Evolutionary conservation across 2,888 invertebrate species (phyloP).

Genomic region (Scrobipalpa costella): DNA sequence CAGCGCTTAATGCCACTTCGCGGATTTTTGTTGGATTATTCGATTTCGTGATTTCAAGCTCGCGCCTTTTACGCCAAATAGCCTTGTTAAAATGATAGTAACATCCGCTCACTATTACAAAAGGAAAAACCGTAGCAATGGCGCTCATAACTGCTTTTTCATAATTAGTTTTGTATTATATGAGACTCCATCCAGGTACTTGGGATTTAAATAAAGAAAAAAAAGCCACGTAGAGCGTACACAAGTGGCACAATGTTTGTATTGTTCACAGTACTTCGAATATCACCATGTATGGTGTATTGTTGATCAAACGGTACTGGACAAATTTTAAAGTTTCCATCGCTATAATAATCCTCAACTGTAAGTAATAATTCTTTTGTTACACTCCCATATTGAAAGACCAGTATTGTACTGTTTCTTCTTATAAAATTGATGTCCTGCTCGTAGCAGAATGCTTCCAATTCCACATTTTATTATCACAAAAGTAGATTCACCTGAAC

Average conservation of each 20-base stretch:
- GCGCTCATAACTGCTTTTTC: constrained; percentile 31
- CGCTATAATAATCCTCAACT: constrained; percentile 27
- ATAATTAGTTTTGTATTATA: constrained; percentile 32
- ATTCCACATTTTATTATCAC: no score
- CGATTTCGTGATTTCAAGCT: constrained; percentile 29
- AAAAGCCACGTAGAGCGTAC: constrained; percentile 31
- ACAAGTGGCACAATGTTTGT: constrained; percentile 33
- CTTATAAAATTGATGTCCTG: no score
- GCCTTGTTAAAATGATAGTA: constrained; percentile 27
- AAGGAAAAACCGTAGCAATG: constrained; percentile 22
- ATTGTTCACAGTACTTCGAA: constrained; percentile 32
- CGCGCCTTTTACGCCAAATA: constrained; percentile 26
- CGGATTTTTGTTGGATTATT: constrained; percentile 28
- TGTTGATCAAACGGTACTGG: constrained; percentile 31
- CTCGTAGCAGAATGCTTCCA: no score
- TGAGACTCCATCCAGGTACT: constrained; percentile 35
- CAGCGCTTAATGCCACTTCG: constrained; percentile 30
- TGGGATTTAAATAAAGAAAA: constrained; percentile 31
- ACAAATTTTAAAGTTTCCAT: constrained; percentile 32
- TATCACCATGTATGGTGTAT: constrained; percentile 34
- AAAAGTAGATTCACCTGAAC: no score
- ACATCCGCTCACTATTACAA: constrained; percentile 25
- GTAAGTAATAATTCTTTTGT: constrained; percentile 21
- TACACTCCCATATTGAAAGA: no score
- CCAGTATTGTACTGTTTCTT: no score